Evolutionary conservation across 2,113 vertebrate species (phyloP), one percentile per base, ranked within the genome.

Genomic region (Cepphus grylle): DNA sequence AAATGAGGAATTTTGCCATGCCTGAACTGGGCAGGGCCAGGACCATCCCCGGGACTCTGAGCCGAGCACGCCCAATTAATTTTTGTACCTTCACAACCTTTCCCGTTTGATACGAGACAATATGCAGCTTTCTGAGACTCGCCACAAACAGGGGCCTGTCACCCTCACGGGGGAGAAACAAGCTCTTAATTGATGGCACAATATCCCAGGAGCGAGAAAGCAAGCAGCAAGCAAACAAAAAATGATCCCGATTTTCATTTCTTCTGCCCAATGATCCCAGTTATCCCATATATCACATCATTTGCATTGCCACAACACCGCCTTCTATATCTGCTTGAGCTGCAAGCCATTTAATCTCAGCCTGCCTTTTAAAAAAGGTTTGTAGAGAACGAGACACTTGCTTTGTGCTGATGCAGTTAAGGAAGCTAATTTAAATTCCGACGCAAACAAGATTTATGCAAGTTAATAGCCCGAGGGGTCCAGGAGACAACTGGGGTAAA

Each of bases 381-480:
- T 58, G 52, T 17, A 63, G 80, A 92, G 90, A 92, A 96, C 21
- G 3, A 94, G 78, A 84, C 55, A 42, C 67, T 86, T 89, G 66
- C 72, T 95, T 95, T 90, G 85, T 86, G 78, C 76, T 84, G 70
- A 92, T 90, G 65, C 73, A 81, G 88, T 97, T 97, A 95, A 93
- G 88, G 30, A 63, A 96, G 40, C 17, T 94, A 91, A 95, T 96
- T 96, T 96, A 81, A 92, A 71, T 95, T 96, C 94, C 17, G 20
- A 95, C 93, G 90, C 56, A 79, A 71, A 74, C 40, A 88, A 85
- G 88, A 94, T 96, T 62, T 85, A 92, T 95, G 65, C 76, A 88
- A 74, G 70, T 81, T 96, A 97, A 94, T 80, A 95, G 74, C 86
- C 84, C 47, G 20, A 61, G 52, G 49, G 9, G 8, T 89, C 94